Base-by-base conservation (phyloP, 1,140 invertebrate species). In the Whitmania pigra region DNA sequence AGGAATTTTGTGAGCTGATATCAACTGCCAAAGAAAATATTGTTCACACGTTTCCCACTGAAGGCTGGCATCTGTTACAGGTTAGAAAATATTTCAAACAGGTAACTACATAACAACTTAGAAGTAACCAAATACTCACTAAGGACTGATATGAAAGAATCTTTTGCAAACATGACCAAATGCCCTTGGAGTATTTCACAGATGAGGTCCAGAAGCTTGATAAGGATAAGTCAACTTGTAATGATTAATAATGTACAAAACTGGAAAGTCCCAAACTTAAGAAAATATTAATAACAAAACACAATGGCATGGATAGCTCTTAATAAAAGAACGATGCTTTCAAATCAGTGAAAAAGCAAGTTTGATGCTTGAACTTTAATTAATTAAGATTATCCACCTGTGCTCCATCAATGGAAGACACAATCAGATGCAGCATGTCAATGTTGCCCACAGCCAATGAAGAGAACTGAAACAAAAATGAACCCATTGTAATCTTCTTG, bases 11-110 rank as follows among this genome's bases (percentile, higher is more conserved):
- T 97, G 94, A 57, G 93, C 92, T 75, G 89, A 87, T 54, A 96
- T 87, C 49, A 98, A 84, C 83, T 96, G 92, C 94, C 94, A 98
- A 13, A 97, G 86, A 79, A 92, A 96, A 79, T 92, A 90, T 79
- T 98, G 94, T 81, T 97, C 94, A 77, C 94, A 92, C 2, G 93
- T 95, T 81, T 97, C 94, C 93, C 94, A 98, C 71, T 87, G 86
- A 69, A 97, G 83, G 79, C 90, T 96, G 17, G 89, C 88, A 75
- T 88, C 90, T 78, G 90, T 91, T 40, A 60, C 5, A 15, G 20
- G 40, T n/a, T 40, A 73, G 66, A 69, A 53, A 67, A 29, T 74
- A 29, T 66, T 29, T 55, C 49, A 63, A 73, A 66, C 53, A 9
- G 25, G 9, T 63, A 1, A 18, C 22, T 31, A 63, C 22, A 63